phyloP scores from a whole-genome alignment of 2,113 vertebrate genomes.

The Peromyscus californicus region DNA sequence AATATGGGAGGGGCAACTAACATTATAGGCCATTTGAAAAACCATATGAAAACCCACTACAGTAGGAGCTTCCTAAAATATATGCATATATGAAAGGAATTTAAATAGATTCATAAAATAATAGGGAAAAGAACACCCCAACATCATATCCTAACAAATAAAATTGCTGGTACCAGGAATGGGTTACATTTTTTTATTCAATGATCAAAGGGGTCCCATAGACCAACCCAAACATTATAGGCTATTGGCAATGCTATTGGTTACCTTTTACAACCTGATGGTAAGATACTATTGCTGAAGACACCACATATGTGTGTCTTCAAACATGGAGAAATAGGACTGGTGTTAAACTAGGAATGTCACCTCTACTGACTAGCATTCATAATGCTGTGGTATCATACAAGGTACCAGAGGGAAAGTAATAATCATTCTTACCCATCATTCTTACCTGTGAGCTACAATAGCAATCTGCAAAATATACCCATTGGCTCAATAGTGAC shows the following conservation, averaged over 20 bases:
- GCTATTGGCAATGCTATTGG: background rate
- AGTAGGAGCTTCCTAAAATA: background rate
- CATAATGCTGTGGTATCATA: background rate
- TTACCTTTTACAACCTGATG: background rate
- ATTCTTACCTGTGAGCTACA: background rate
- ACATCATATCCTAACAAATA: background rate
- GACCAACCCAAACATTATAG: background rate
- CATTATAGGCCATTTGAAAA: background rate
- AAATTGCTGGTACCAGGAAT: background rate
- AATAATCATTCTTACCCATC: background rate
- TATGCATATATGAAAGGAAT: background rate
- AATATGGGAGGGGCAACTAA: background rate
- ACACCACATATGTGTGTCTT: background rate
- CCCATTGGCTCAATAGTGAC: background rate
- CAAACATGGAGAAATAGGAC: background rate
- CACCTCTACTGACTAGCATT: background rate
- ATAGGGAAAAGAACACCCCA: background rate
- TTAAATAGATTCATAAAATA: background rate
- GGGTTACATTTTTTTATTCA: background rate
- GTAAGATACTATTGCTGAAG: background rate
- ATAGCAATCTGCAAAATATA: background rate
- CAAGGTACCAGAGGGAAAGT: background rate
- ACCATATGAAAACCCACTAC: background rate
- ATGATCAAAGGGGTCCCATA: background rate
- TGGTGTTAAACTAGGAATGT: background rate